Evolutionary conservation across 2,797 vertebrate genomes (phyloP), one percentile per base, ranked within the genome.

Genomic region (Columba guinea): DNA sequence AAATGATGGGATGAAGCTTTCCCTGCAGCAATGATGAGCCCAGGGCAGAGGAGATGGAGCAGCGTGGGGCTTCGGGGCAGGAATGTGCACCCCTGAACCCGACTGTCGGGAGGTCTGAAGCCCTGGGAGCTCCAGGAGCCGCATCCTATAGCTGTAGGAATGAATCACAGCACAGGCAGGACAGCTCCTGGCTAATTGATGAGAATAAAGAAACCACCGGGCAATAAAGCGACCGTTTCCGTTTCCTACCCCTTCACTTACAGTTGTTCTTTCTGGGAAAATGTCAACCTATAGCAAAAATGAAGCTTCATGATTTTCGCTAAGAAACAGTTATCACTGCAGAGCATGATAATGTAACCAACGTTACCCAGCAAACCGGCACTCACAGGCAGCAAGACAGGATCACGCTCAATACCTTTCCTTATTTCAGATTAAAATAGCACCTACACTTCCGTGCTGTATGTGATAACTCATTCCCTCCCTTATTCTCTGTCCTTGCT

Each of bases 321-420:
- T 21, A 56, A 82, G 87, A 94, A 88, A 51, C 5, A 22, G 68
- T 56, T 73, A n/a, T 58, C 59, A 23, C 9, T 71, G 83, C 91
- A 87, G 62, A 63, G 70, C 79, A 35, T 0, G 4, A 3, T 5
- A 62, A 77, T 2, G 8, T 9, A 35, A 37, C 84, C 88, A 52
- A 10, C 41, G 1, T 2, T 2, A 32, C 41, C 1, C n/a, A 32
- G 48, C 1, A 3, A 73, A 35, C 21, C 68, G 20, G 73, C 0
- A 39, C 48, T 63, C 5, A 1, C 60, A 22, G 75, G 75, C 80
- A 24, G 48, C 22, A 3, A 48, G 68, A 34, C 58, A 75, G 39
- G 35, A 41, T 21, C 80, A 58, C 11, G 2, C 34, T 11, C 9
- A 6, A 27, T 4, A 13, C 60, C 46, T 46, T 46, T 27, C 48